Evolutionary conservation across 2,888 invertebrate genomes (phyloP).

Genomic region (Carpatolechia fugitivella): DNA sequence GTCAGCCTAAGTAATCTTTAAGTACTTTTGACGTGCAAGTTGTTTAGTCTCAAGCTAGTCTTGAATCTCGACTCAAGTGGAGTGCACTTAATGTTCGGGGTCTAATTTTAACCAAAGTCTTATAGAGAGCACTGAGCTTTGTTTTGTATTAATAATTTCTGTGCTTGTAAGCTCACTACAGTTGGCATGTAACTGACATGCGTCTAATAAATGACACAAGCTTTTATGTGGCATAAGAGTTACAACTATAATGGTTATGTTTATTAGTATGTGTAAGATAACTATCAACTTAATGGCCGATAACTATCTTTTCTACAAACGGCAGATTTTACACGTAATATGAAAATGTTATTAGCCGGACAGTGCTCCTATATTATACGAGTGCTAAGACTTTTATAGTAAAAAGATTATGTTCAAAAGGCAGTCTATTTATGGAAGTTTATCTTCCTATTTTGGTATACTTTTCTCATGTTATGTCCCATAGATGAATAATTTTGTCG

Average conservation of each 20-base stretch:
- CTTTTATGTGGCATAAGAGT: neutral
- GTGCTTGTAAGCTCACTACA: neutral
- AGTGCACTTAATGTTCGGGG: slow-evolving; percentile 8
- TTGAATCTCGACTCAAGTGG: neutral
- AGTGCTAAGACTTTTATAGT: no score
- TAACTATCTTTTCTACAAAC: neutral
- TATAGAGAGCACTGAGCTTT: neutral
- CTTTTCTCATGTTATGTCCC: neutral
- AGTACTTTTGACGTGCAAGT: slow-evolving; percentile 11
- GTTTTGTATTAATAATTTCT: neutral
- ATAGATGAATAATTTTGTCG: neutral
- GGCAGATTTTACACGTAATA: neutral
- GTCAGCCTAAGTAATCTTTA: neutral
- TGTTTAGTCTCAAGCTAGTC: slow-evolving; percentile 16
- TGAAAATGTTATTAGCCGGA: neutral
- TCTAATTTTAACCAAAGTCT: slow-evolving; percentile 17
- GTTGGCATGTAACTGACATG: neutral
- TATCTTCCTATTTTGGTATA: no score
- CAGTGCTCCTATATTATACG: no score
- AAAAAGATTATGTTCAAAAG: no score
- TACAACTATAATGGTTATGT: slow-evolving; percentile 4
- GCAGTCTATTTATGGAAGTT: no score
- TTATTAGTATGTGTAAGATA: neutral
- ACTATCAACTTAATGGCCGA: neutral
- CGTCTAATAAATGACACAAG: neutral